Conservation (phyloP, 2,888 invertebrate genomes). For the Cenopis cana region DNA sequence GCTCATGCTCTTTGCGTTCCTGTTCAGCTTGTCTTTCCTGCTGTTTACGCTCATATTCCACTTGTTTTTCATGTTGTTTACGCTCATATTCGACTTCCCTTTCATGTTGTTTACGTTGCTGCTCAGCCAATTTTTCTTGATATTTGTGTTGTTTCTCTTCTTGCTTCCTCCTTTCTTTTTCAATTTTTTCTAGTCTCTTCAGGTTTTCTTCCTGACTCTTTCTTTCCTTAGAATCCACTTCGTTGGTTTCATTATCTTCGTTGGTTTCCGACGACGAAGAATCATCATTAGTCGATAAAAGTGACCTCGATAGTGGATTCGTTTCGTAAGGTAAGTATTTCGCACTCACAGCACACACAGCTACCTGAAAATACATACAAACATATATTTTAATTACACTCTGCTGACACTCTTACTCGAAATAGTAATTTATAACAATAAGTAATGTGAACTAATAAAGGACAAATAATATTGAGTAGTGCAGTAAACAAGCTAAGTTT, state of each 20-base stretch:
- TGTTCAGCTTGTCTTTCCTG: constrained; percentile 56
- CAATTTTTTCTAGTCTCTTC: constrained; percentile 59
- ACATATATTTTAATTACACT: constrained; percentile 9
- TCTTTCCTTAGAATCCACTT: constrained; percentile 53
- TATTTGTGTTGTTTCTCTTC: constrained; percentile 57
- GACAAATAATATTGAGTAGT: neutral
- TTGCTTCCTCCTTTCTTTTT: constrained; percentile 50
- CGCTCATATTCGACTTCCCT: constrained; percentile 54
- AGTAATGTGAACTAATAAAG: neutral
- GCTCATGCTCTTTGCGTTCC: constrained; percentile 56
- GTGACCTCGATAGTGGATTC: constrained; percentile 48
- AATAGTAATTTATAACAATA: neutral
- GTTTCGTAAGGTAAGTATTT: constrained; percentile 75
- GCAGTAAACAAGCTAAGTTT: too few species aligned
- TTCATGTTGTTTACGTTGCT: constrained; percentile 57
- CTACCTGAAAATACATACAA: constrained; percentile 64
- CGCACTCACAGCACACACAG: constrained; percentile 71
- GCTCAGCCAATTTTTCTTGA: constrained; percentile 53
- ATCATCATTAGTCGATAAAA: constrained; percentile 50
- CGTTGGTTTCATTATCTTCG: constrained; percentile 53
- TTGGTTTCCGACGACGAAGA: constrained; percentile 48
- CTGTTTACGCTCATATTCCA: constrained; percentile 55
- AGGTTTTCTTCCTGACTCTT: constrained; percentile 56
- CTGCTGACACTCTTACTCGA: too few species aligned
- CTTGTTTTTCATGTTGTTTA: constrained; percentile 56